Conservation (phyloP, 2,113 vertebrate genomes). For the Callaeas wilsoni region DNA sequence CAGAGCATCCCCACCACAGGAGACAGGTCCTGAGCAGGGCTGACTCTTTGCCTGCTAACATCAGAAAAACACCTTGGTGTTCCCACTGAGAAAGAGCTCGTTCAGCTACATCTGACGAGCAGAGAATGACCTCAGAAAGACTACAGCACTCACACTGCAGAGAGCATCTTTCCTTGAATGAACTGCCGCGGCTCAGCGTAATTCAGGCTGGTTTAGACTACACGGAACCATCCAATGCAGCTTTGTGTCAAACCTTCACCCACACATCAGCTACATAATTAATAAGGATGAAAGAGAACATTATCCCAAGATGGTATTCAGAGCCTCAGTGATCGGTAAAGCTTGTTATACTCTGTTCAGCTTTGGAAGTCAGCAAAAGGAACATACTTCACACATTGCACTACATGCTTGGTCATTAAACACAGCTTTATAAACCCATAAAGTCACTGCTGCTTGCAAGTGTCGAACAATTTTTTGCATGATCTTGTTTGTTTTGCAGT, state of each 20-base stretch:
- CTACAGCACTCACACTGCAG: not conserved
- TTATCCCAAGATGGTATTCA: not conserved
- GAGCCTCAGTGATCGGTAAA: not conserved
- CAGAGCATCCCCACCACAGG: not conserved
- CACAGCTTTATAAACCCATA: not conserved
- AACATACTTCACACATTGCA: not conserved
- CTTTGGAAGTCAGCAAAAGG: not conserved
- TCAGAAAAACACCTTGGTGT: not conserved
- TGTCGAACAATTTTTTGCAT: not conserved
- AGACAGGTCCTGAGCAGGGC: not conserved
- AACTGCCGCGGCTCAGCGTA: not conserved
- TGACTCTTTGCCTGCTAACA: not conserved
- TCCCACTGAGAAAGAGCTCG: not conserved
- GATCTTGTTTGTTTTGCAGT: slow-evolving; percentile 15
- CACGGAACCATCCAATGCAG: not conserved
- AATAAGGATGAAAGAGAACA: not conserved
- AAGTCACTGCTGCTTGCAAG: not conserved
- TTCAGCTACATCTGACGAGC: not conserved
- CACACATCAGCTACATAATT: slow-evolving; percentile 1
- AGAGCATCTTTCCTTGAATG: not conserved
- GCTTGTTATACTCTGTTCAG: not conserved
- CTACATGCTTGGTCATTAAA: slow-evolving; percentile 3
- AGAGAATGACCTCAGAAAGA: not conserved
- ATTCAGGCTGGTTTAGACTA: not conserved
- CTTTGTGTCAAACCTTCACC: not conserved